These are phyloP conservation scores for Leptopilina boulardi DNA, from an alignment of 1,140 invertebrate genomes.

Conservation along the genomic window DNA sequence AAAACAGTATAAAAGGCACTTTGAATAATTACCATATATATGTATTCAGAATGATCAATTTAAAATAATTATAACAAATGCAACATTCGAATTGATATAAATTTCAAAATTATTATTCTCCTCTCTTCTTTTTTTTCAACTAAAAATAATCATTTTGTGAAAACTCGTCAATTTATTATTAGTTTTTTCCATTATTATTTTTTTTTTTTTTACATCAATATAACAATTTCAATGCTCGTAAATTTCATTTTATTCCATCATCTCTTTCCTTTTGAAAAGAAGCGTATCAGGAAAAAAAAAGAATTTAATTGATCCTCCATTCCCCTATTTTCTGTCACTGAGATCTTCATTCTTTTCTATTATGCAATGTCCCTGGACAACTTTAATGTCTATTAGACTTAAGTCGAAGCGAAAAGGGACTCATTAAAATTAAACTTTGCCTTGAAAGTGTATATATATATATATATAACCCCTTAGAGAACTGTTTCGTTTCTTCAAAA, in stretches of 20 bases:
- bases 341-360: slow-evolving; percentile 5
- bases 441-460: slow-evolving; percentile 19
- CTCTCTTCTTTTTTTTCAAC: neutral
- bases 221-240: slow-evolving; percentile 7
- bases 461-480: too few species aligned
- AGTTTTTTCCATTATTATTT: too few species aligned
- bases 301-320: neutral
- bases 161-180: neutral
- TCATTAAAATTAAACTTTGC: slow-evolving; percentile 35
- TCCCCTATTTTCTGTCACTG: neutral
- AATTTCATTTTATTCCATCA: neutral
- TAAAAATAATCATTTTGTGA: neutral
- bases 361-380: neutral
- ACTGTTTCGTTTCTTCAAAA: neutral
- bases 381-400: neutral
- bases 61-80: neutral
- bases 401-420: slow-evolving; percentile 30
- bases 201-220: neutral
- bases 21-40: neutral
- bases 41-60: neutral
- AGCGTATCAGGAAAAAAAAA: neutral
- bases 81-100: neutral
- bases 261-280: neutral
- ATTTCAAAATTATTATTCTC: neutral
- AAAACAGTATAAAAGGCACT: too few species aligned